Conservation (phyloP, 2,113 vertebrate genomes). For the Macquaria australasica region DNA sequence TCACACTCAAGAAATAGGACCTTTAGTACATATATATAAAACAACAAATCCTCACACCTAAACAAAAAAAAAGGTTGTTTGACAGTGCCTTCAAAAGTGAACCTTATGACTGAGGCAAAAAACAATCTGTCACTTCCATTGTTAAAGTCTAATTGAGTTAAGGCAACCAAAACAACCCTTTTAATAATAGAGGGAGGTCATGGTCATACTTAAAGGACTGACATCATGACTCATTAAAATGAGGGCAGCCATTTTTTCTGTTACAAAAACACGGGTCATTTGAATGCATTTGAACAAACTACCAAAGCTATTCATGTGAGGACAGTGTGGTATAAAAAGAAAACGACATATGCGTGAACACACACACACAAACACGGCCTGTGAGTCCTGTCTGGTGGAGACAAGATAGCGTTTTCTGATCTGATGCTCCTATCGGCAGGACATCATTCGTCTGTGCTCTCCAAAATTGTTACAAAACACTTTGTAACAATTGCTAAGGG, state of each 20-base stretch:
- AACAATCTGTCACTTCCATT: too few relatives aligned
- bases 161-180: not conserved
- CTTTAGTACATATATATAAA: too few relatives aligned
- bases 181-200: not conserved
- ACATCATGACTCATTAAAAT: not conserved
- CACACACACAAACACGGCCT: not conserved
- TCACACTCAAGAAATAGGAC: not conserved
- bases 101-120: not conserved
- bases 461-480: too few relatives aligned
- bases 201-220: not conserved
- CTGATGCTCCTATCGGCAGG: not conserved
- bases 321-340: not conserved
- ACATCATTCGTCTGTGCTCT: not conserved
- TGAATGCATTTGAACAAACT: not conserved
- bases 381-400: not conserved
- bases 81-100: not conserved
- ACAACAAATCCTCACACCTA: too few relatives aligned
- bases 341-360: not conserved
- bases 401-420: not conserved
- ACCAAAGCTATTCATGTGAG: not conserved
- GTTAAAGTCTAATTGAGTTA: too few relatives aligned
- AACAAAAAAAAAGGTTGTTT: too few relatives aligned
- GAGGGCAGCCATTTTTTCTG: not conserved
- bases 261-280: not conserved
- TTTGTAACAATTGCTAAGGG: too few relatives aligned